phyloP scores from a whole-genome alignment of 1,140 invertebrate genomes.

The Goniozus legneri region DNA sequence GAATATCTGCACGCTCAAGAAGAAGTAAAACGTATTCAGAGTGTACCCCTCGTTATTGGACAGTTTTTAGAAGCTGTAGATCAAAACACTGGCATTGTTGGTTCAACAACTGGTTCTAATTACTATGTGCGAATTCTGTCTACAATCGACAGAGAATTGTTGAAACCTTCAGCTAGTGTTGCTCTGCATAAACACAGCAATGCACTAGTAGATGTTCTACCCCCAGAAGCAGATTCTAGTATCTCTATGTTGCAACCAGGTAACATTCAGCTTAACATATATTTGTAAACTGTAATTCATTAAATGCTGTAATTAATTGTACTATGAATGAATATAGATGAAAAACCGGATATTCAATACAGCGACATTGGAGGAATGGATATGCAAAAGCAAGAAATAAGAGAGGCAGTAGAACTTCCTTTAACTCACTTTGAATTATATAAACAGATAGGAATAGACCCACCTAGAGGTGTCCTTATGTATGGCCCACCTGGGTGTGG shows the following conservation, averaged over 20 bases:
- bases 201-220: constrained; percentile 94
- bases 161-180: constrained; percentile 94
- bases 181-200: constrained; percentile 98
- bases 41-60: constrained; percentile 94
- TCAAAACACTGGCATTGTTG: constrained; percentile 93
- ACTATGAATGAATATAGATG: constrained; percentile 61
- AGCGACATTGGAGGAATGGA: constrained; percentile 99
- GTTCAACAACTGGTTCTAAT: constrained; percentile 83
- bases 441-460: constrained; percentile 96
- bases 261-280: constrained; percentile 37
- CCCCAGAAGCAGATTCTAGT: constrained; percentile 96
- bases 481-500: constrained; percentile 97
- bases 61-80: constrained; percentile 98
- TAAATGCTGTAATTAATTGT: background rate
- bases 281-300: background rate
- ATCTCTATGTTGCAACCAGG: constrained; percentile 94
- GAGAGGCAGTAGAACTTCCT: constrained; percentile 97
- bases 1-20: constrained; percentile 97
- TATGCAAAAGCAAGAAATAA: constrained; percentile 98
- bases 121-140: constrained; percentile 97
- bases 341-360: constrained; percentile 97
- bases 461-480: constrained; percentile 96
- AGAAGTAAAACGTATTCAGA: constrained; percentile 96
- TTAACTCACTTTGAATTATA: constrained; percentile 99
- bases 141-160: constrained; percentile 91